Conservation (phyloP, 2,888 invertebrate genomes). For the Pollenia amentaria region DNA sequence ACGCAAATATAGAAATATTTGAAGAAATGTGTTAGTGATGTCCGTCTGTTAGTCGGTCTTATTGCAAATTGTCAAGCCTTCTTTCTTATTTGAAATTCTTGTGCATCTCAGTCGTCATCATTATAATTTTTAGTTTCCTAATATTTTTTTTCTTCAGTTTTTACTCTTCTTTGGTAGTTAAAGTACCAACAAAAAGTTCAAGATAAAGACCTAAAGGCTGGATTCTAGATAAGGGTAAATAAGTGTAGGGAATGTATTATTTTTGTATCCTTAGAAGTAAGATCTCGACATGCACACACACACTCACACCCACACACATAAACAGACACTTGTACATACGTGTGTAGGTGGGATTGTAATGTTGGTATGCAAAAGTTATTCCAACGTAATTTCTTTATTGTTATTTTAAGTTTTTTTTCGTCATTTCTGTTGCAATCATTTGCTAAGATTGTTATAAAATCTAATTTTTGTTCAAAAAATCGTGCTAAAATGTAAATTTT, state of each 20-base stretch:
- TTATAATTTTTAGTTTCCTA: constrained; percentile 50
- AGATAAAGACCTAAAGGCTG: neutral
- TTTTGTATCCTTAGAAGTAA: neutral
- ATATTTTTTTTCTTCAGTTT: constrained; percentile 6
- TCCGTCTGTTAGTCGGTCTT: constrained; percentile 25
- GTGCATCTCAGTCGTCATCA: constrained; percentile 48
- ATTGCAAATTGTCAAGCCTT: constrained; percentile 36
- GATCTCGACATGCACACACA: neutral
- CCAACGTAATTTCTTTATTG: constrained; percentile 62
- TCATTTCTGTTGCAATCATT: constrained; percentile 22
- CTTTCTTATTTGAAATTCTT: constrained; percentile 42
- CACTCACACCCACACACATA: neutral
- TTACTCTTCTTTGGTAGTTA: constrained; percentile 22
- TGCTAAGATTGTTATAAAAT: constrained; percentile 57
- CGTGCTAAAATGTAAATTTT: constrained; percentile 68
- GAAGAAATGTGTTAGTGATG: constrained; percentile 7
- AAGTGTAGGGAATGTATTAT: neutral
- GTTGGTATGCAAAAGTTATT: constrained; percentile 45
- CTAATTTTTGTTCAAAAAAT: constrained; percentile 63
- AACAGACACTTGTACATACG: neutral
- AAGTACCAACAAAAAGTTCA: constrained; percentile 14
- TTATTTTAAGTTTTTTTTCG: constrained; percentile 47
- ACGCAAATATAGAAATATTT: constrained; percentile 5
- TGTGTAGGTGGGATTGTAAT: constrained; percentile 32
- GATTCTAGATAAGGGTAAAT: neutral